These are phyloP conservation scores for Drosophila dunni DNA, from an alignment of 1,140 invertebrate species.

Conservation along the genomic window DNA sequence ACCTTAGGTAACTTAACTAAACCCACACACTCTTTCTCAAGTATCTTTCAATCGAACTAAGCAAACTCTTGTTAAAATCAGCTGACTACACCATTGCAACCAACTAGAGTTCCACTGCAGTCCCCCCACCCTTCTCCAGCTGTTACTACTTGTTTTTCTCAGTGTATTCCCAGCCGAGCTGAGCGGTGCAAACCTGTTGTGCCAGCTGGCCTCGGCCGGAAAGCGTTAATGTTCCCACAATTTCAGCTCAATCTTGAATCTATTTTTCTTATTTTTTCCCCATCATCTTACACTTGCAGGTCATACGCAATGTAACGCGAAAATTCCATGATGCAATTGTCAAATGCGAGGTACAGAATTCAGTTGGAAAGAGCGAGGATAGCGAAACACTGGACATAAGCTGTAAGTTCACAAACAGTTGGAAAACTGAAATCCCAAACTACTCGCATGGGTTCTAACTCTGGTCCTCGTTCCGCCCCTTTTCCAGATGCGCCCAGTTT, in stretches of 20 bases:
- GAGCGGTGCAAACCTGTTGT: slow-evolving; percentile 57
- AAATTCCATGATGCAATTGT: slow-evolving; percentile 90
- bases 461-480: neutral
- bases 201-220: slow-evolving; percentile 59
- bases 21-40: too few species aligned
- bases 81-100: too few species aligned
- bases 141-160: too few species aligned
- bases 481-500: slow-evolving; percentile 87
- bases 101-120: too few species aligned
- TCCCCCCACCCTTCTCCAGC: too few species aligned
- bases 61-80: too few species aligned
- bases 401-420: slow-evolving; percentile 86
- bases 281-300: slow-evolving; percentile 49
- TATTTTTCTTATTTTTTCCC: neutral
- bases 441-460: neutral
- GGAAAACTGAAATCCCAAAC: neutral
- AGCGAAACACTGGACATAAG: slow-evolving; percentile 90
- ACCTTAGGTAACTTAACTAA: too few species aligned
- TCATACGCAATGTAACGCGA: slow-evolving; percentile 89
- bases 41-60: too few species aligned
- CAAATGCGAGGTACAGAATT: slow-evolving; percentile 92
- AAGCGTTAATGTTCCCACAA: slow-evolving; percentile 77
- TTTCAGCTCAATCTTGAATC: slow-evolving; percentile 36
- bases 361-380: slow-evolving; percentile 91
- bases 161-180: neutral